These are phyloP conservation scores for Nerophis lumbriciformis DNA, from an alignment of 2,113 vertebrate genomes.

Conservation along the genomic window DNA sequence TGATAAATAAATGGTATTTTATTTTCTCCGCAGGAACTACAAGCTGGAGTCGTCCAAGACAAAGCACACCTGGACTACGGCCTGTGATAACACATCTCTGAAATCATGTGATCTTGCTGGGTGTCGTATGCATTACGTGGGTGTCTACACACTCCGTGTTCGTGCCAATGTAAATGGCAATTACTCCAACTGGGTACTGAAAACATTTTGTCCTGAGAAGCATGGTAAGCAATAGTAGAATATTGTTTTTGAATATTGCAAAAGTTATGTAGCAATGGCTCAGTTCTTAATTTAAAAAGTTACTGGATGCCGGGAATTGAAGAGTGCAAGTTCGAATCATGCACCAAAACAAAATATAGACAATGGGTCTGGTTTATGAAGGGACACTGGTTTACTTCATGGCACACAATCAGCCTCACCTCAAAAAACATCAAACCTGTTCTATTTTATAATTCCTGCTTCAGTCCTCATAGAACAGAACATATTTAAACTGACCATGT, in stretches of 20 bases:
- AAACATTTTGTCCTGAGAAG: slow-evolving; percentile 3
- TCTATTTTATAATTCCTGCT: too few relatives aligned
- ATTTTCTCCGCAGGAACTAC: not conserved
- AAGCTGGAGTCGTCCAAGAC: not conserved
- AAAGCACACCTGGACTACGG: not conserved
- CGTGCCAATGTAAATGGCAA: not conserved
- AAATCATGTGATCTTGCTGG: not conserved
- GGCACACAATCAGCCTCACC: too few relatives aligned
- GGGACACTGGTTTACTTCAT: too few relatives aligned
- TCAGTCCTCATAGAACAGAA: too few relatives aligned
- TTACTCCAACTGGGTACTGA: not conserved
- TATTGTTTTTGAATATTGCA: not conserved
- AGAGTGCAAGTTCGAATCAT: too few relatives aligned
- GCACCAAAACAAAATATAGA: too few relatives aligned
- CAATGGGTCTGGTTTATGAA: too few relatives aligned
- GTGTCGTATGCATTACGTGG: not conserved
- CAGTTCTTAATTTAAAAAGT: too few relatives aligned
- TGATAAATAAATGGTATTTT: not conserved
- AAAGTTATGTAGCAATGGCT: not conserved
- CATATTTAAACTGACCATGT: too few relatives aligned
- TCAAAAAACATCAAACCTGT: too few relatives aligned
- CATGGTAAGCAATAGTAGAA: slow-evolving; percentile 1
- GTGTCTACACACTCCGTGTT: not conserved
- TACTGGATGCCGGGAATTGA: too few relatives aligned
- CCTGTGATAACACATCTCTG: not conserved